Percentiles rank a stretch among this genome's conserved stretches.
Evolutionary conservation across 2,888 invertebrate species (phyloP).

Genomic region (Slavum lentiscoides): DNA sequence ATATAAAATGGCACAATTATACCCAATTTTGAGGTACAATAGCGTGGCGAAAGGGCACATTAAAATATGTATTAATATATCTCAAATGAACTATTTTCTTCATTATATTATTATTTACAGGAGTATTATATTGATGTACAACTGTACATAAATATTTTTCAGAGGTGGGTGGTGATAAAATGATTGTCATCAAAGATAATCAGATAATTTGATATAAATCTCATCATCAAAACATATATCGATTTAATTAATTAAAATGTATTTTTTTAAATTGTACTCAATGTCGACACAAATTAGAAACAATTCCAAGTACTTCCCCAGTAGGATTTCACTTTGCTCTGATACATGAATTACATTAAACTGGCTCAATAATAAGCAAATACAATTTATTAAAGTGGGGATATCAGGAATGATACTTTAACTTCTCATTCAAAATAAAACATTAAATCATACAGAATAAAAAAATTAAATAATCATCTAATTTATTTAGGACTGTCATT

Average conservation of each 20-base stretch:
- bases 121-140: no score
- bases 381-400: neutral
- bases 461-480: no score
- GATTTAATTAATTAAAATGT: no score
- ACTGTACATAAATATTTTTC: no score
- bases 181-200: neutral
- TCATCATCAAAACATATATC: neutral
- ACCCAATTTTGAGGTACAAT: neutral
- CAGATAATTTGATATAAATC: neutral
- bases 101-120: no score
- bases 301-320: slow-evolving; percentile 6
- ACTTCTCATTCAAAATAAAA: no score
- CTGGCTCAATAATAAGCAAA: slow-evolving; percentile 33
- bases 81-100: no score
- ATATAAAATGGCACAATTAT: slow-evolving; percentile 12
- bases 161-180: slow-evolving; percentile 2
- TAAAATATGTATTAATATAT: neutral
- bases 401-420: no score
- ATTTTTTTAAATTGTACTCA: neutral
- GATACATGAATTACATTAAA: neutral
- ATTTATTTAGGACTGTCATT: no score
- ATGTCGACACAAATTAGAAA: slow-evolving; percentile 23
- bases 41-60: slow-evolving; percentile 28
- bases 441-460: no score
- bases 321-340: slow-evolving; percentile 14